Evolutionary conservation across 2,113 vertebrate species (phyloP), one percentile per base, ranked within the genome.

Genomic region (Sciurus niger): DNA sequence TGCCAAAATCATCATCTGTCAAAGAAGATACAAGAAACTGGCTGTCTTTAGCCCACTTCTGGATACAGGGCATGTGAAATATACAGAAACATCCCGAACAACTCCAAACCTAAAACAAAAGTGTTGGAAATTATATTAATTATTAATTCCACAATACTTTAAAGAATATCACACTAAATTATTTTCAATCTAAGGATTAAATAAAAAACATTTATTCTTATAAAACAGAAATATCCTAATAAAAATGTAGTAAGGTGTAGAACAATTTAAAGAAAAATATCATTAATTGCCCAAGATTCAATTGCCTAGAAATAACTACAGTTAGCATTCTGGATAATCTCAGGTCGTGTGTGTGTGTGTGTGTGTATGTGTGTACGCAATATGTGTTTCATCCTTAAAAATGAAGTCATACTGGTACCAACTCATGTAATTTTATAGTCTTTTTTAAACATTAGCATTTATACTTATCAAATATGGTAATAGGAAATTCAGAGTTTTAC

Each of bases 1-100:
- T 99, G 55, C 99, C 99, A 96, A 99, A 99, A 98, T 99, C 99
- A 95, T 99, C 99, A 87, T 99, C 99, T 0, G 98, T 99, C 97
- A 99, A 97, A 6, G 99, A 99, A 96, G 99, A 99, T 0, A 99
- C 98, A 83, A 99, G 99, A 98, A 99, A 99, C 90, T 99, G 98
- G 3, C 99, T 99, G 97, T 99, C 99, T 94, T 98, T 99, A 77
- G 99, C 99, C 99, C 99, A 99, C 86, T 99, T 99, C 93, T 99
- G 99, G 89, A 99, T 99, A 86, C 99, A 99, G 17, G 99, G 99
- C 95, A 99, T 98, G 97, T 99, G 99, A 98, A 99, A 99, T 98
- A 99, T 99, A 95, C 99, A 99, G 98, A 99, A 99, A 94, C 99
- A 99, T 63, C 99, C 99, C 90, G 97, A 98, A 97, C 99, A 99